Conservation (phyloP, 2,888 invertebrate genomes). For the Mythimna ferrago region DNA sequence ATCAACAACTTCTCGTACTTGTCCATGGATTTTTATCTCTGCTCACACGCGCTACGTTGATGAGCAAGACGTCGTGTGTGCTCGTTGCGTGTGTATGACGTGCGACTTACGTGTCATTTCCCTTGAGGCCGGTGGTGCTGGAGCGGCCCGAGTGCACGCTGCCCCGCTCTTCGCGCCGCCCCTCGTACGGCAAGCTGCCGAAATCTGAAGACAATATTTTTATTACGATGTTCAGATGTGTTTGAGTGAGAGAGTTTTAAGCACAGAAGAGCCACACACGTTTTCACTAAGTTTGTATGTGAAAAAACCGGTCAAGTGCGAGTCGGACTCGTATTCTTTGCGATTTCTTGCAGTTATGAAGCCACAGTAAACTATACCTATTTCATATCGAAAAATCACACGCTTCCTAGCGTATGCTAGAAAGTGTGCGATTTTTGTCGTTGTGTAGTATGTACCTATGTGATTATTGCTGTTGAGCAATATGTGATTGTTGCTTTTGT, state of each 20-base stretch:
- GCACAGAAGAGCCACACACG: background rate
- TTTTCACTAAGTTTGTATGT: background rate
- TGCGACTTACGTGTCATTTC: slow-evolving; percentile 90
- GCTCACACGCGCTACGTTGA: slow-evolving; percentile 1
- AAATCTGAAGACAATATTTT: slow-evolving; percentile 68
- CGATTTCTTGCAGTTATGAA: background rate
- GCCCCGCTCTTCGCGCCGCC: slow-evolving; percentile 92
- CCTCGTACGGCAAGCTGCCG: slow-evolving; percentile 71
- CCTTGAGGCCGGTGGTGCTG: slow-evolving; percentile 93
- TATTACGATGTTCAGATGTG: background rate
- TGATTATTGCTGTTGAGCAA: background rate
- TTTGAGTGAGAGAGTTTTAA: background rate
- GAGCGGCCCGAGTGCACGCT: slow-evolving; percentile 96
- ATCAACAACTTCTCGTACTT: background rate
- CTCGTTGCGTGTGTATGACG: background rate
- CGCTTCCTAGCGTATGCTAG: no score
- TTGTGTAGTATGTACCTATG: background rate
- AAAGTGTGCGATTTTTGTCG: background rate
- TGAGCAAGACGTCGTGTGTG: background rate
- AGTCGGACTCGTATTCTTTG: no score
- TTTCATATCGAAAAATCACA: background rate
- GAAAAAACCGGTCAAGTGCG: background rate
- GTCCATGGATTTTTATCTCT: background rate
- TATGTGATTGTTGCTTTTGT: background rate
- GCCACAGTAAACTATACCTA: background rate